Conservation (phyloP, 2,797 vertebrate species). For the Sebastes elongatus region DNA sequence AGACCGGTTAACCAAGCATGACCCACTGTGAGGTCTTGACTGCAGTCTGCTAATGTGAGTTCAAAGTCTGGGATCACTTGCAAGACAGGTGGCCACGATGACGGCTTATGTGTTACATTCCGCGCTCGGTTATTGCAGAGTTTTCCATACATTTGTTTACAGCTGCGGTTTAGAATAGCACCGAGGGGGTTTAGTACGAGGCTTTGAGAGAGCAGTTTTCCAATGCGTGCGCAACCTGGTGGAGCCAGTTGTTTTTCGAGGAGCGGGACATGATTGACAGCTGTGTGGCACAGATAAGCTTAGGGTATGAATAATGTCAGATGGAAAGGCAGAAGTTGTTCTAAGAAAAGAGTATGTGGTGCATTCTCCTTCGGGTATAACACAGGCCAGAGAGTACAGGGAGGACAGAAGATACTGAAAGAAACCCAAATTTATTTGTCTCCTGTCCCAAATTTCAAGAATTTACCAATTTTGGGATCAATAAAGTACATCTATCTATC, state of each 20-base stretch:
- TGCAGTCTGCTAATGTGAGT: constrained; percentile 49
- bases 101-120: constrained; percentile 40
- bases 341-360: neutral
- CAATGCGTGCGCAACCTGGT: constrained; percentile 6
- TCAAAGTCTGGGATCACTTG: constrained; percentile 53
- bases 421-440: neutral
- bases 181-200: constrained; percentile 16
- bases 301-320: constrained; percentile 31
- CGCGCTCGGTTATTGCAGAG: constrained; percentile 13
- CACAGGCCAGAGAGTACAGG: neutral
- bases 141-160: constrained; percentile 61
- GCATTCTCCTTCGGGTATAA: neutral
- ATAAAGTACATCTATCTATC: too few relatives aligned
- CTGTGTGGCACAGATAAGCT: constrained; percentile 21
- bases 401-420: neutral
- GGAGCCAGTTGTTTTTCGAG: constrained; percentile 40
- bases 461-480: too few relatives aligned
- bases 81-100: constrained; percentile 56
- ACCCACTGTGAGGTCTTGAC: constrained; percentile 56
- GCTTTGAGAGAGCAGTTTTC: constrained; percentile 38
- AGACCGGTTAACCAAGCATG: constrained; percentile 13
- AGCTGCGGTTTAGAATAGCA: constrained; percentile 54
- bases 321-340: constrained; percentile 16
- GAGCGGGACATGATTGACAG: constrained; percentile 31
- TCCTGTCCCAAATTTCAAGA: too few relatives aligned